Evolutionary conservation across 2,113 vertebrate species (phyloP).

Genomic region (Triplophysa dalaica): DNA sequence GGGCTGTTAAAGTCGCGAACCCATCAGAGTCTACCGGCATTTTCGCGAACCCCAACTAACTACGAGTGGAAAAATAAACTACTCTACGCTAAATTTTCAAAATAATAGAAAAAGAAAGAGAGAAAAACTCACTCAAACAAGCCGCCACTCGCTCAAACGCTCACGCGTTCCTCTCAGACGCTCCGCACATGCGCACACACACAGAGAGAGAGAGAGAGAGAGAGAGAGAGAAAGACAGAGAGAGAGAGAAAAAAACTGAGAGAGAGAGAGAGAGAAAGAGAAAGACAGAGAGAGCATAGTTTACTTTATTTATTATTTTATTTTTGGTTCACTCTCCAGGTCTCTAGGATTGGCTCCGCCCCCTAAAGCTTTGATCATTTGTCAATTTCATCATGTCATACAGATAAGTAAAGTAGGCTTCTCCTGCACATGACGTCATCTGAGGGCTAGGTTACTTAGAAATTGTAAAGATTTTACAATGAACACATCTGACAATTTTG

Average conservation of each 20-base stretch:
- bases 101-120: no score
- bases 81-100: no score
- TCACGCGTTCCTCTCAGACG: no score
- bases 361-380: conserved; percentile 36
- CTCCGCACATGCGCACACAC: no score
- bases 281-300: no score
- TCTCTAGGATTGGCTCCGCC: conserved; percentile 26
- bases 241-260: not conserved
- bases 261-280: not conserved
- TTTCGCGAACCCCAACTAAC: not conserved
- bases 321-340: conserved; percentile 22
- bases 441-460: no score
- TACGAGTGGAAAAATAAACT: no score
- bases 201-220: not conserved
- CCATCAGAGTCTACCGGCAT: not conserved
- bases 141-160: no score
- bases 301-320: not conserved
- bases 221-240: not conserved
- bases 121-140: no score
- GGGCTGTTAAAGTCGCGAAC: not conserved
- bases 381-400: conserved; percentile 26
- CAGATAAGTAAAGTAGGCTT: not conserved
- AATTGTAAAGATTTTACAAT: no score
- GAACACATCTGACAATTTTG: no score
- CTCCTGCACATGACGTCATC: not conserved